These are phyloP conservation scores for Lasioglossum zephyrum DNA, from an alignment of 2,888 invertebrate genomes.

Conservation along the genomic window DNA sequence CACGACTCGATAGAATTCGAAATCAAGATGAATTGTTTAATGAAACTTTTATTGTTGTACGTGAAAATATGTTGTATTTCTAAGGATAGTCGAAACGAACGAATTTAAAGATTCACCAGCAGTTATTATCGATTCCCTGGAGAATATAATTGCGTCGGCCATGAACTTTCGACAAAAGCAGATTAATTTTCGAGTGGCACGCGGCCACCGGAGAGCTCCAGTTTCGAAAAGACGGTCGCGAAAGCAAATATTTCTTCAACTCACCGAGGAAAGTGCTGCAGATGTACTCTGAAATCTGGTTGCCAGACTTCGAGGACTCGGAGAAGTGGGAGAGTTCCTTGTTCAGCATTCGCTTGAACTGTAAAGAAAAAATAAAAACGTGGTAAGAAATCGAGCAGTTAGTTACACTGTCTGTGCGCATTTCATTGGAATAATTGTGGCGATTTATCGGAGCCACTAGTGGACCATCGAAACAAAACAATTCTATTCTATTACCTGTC, in stretches of 20 bases:
- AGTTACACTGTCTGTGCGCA: not conserved
- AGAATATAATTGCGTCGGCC: not conserved
- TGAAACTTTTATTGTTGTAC: no score
- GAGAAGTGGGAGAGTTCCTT: slow-evolving; percentile 99
- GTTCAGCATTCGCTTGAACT: slow-evolving; percentile 99
- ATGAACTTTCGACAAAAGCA: not conserved
- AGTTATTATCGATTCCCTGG: not conserved
- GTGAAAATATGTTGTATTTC: not conserved
- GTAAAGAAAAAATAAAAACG: no score
- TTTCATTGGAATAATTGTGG: not conserved
- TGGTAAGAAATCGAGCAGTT: slow-evolving; percentile 38
- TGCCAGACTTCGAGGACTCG: slow-evolving; percentile 99
- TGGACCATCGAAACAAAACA: not conserved
- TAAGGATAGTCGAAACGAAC: not conserved
- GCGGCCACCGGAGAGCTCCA: not conserved
- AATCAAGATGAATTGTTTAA: not conserved
- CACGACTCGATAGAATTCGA: not conserved
- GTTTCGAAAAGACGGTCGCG: not conserved
- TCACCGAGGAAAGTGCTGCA: slow-evolving; percentile 99
- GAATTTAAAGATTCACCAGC: not conserved
- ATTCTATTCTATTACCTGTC: not conserved
- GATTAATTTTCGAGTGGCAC: not conserved
- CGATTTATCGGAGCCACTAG: not conserved
- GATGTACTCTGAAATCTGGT: slow-evolving; percentile 99
- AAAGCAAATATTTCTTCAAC: slow-evolving; percentile 75